Conservation (phyloP, 2,888 invertebrate genomes). For the Acanthoscelides obtectus region DNA sequence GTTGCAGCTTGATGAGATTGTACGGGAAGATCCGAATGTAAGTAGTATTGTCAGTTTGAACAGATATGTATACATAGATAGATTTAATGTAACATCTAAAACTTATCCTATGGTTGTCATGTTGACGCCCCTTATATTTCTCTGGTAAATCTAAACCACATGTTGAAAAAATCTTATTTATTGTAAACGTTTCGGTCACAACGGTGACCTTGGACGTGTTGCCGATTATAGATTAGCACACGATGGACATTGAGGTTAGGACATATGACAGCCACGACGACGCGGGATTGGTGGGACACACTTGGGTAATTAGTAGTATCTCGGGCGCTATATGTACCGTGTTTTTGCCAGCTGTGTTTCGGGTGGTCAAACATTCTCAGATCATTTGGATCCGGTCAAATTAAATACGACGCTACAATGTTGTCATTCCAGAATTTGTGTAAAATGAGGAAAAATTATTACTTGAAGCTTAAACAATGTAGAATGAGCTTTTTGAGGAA, state of each 20-base stretch:
- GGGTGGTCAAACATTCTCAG: constrained; percentile 82
- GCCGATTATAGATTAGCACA: constrained; percentile 77
- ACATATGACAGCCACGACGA: constrained; percentile 76
- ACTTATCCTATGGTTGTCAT: too few species aligned
- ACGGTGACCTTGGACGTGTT: constrained; percentile 57
- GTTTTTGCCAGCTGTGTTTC: constrained; percentile 81
- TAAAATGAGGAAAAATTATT: constrained; percentile 58
- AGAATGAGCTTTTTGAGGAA: not conserved
- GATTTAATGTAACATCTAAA: too few species aligned
- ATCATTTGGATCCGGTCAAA: constrained; percentile 86
- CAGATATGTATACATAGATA: not conserved
- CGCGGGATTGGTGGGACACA: constrained; percentile 75
- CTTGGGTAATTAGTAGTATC: constrained; percentile 81
- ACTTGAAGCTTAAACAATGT: not conserved
- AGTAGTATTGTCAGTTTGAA: constrained; percentile 46
- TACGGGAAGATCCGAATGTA: constrained; percentile 79
- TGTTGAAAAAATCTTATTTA: too few species aligned
- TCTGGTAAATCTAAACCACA: too few species aligned
- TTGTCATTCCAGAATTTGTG: constrained; percentile 72
- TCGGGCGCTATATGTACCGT: constrained; percentile 85
- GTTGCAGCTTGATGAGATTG: constrained; percentile 46
- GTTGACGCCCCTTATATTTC: too few species aligned
- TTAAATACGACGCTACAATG: constrained; percentile 69
- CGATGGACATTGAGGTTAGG: constrained; percentile 77
- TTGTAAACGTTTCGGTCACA: too few species aligned